These are phyloP conservation scores for Rhizomys pruinosus DNA, from an alignment of 2,113 vertebrate genomes.

Conservation along the genomic window DNA sequence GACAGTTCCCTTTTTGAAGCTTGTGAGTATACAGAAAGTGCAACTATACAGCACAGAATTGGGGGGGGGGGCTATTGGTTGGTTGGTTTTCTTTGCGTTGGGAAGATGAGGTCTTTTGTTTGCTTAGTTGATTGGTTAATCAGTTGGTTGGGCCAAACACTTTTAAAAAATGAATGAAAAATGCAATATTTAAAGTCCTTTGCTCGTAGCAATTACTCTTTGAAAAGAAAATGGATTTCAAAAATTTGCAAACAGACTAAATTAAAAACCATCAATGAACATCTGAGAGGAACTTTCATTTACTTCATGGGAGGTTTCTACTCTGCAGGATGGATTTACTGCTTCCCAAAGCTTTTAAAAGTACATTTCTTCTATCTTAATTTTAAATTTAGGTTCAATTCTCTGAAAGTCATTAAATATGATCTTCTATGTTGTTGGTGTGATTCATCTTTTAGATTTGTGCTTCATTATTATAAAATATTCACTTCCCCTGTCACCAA, in stretches of 20 bases:
- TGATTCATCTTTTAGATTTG: conserved; percentile 13
- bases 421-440: not conserved
- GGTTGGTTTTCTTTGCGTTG: not conserved
- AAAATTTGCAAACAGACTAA: not conserved
- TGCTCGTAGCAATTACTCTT: not conserved
- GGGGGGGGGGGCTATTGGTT: no score
- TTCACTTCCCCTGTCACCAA: not conserved
- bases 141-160: not conserved
- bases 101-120: no score
- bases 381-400: conserved; percentile 46
- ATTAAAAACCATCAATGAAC: not conserved
- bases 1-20: not conserved
- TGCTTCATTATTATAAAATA: conserved; percentile 30
- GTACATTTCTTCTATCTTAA: conserved; percentile 19
- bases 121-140: not conserved
- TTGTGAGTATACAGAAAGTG: not conserved
- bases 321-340: conserved; percentile 45
- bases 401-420: not conserved
- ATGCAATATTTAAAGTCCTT: not conserved
- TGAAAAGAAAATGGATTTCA: not conserved
- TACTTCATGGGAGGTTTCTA: conserved; percentile 59
- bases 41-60: no score
- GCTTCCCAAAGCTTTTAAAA: conserved; percentile 38
- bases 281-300: not conserved
- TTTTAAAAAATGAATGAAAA: not conserved